Conservation (phyloP, 2,888 invertebrate species). For the Ischnus inquisitorius region DNA sequence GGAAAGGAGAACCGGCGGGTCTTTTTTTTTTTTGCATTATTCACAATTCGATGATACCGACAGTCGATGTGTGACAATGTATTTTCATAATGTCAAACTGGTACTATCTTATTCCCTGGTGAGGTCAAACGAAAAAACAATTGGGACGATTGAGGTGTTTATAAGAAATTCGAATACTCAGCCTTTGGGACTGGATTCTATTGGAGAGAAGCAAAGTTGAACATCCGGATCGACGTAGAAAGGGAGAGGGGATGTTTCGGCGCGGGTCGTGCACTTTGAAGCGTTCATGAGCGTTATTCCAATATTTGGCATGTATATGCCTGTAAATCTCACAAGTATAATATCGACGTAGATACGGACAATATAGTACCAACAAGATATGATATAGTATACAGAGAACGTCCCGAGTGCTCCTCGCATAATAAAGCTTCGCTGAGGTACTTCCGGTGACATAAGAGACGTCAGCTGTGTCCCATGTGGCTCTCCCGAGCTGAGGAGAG, state of each 20-base stretch:
- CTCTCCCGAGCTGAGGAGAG: slow-evolving; percentile 22
- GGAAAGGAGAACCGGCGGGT: background rate
- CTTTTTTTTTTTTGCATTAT: slow-evolving; percentile 12
- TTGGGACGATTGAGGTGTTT: background rate
- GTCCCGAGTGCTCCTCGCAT: slow-evolving; percentile 66
- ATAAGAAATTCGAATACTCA: background rate
- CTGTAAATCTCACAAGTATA: slow-evolving; percentile 36
- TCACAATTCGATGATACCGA: slow-evolving; percentile 8
- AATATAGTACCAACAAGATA: background rate
- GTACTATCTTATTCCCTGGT: background rate
- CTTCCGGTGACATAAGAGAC: slow-evolving; percentile 58
- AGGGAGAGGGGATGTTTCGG: background rate
- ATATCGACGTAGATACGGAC: slow-evolving; percentile 35
- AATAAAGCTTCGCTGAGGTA: slow-evolving; percentile 68
- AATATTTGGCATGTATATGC: slow-evolving; percentile 22
- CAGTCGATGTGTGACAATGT: background rate
- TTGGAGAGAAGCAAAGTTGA: background rate
- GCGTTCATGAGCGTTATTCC: background rate
- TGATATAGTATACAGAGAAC: slow-evolving; percentile 48
- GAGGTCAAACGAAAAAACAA: background rate
- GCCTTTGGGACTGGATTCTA: background rate
- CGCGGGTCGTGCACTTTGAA: background rate
- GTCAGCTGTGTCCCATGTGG: slow-evolving; percentile 66
- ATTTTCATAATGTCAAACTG: background rate
- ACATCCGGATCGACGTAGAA: background rate